Conservation (phyloP, 2,797 vertebrate species). For the Holocentrus rufus region DNA sequence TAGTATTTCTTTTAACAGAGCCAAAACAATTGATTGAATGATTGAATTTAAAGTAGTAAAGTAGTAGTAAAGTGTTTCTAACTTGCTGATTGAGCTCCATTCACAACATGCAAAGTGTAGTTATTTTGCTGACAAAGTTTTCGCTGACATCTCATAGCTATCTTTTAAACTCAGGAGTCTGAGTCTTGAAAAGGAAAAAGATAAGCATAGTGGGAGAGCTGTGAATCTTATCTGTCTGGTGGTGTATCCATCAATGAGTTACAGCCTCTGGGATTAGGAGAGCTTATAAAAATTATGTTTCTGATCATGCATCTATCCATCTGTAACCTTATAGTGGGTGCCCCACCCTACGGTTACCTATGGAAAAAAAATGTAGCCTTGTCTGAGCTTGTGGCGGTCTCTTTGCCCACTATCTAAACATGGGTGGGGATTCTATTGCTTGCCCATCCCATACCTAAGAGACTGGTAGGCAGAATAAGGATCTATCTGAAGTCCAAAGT, state of each 20-base stretch:
- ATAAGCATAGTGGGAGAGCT: slow-evolving; percentile 1
- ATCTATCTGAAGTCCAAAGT: slow-evolving; percentile 70
- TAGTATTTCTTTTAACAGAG: not conserved
- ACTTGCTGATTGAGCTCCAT: not conserved
- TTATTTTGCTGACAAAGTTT: slow-evolving; percentile 27
- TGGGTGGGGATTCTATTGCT: slow-evolving; percentile 64
- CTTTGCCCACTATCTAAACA: slow-evolving; percentile 70
- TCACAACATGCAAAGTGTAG: not conserved
- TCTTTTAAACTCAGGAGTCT: slow-evolving; percentile 2
- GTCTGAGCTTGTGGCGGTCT: not conserved
- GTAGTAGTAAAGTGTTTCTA: not conserved
- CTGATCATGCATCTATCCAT: not conserved
- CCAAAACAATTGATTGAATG: not conserved
- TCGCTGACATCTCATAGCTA: not conserved
- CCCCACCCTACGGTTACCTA: slow-evolving; percentile 12
- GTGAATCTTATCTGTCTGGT: slow-evolving; percentile 45
- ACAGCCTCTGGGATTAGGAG: slow-evolving; percentile 19
- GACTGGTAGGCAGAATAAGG: slow-evolving; percentile 14
- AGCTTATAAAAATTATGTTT: slow-evolving; percentile 11
- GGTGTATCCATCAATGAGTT: slow-evolving; percentile 42
- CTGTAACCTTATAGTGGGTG: not conserved
- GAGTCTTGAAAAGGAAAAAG: slow-evolving; percentile 3
- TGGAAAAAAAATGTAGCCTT: slow-evolving; percentile 13
- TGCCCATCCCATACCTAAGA: slow-evolving; percentile 37
- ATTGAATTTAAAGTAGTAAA: no score